phyloP scores from a whole-genome alignment of 2,888 invertebrate species.

The Pammene aurita region DNA sequence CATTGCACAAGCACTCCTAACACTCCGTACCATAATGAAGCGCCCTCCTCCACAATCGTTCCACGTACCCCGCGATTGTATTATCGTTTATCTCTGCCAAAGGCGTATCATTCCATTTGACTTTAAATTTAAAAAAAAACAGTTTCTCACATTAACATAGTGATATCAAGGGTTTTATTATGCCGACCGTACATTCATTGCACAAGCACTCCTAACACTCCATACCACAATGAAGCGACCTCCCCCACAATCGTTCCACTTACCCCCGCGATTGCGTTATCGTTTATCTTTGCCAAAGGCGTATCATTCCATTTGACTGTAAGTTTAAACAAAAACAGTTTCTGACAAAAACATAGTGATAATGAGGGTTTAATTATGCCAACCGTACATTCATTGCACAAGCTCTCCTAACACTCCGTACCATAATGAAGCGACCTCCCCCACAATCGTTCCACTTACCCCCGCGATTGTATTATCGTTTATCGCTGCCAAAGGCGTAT shows the following conservation, averaged over 20 bases:
- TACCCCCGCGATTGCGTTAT: no score
- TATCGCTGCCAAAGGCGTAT: no score
- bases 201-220: constrained; percentile 6
- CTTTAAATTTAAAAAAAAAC: no score
- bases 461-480: neutral
- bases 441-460: constrained; percentile 18
- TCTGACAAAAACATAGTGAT: no score
- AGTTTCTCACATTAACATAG: no score
- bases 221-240: constrained; percentile 12
- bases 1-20: neutral
- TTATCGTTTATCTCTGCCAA: no score
- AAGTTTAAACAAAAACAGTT: no score
- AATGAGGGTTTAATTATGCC: neutral
- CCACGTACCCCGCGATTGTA: neutral
- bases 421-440: constrained; percentile 14
- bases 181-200: constrained; percentile 1
- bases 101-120: no score
- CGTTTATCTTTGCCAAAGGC: no score
- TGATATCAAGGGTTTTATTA: no score
- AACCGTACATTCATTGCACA: constrained; percentile 1
- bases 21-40: constrained; percentile 11
- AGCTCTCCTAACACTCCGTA: constrained; percentile 7
- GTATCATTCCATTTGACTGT: no score
- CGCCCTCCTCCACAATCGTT: constrained; percentile 20
- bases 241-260: neutral